Evolutionary conservation across 2,113 vertebrate genomes (phyloP), one percentile per base, ranked within the genome.

Genomic region (Lophura nycthemera): DNA sequence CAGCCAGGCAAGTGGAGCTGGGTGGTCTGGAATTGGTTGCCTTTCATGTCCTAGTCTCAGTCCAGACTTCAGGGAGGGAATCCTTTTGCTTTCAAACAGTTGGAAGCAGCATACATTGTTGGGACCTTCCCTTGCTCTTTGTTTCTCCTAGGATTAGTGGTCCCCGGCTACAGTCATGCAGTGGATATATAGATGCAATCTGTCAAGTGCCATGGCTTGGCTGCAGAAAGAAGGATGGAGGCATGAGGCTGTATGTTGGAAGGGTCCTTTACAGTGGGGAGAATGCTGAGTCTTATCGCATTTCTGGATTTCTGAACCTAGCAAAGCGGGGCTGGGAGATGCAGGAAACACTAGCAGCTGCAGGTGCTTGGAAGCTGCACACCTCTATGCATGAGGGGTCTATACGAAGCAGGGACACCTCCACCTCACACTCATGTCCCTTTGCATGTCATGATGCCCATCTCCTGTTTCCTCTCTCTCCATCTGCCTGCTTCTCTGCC

Each of bases 161-260:
- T 32, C 9, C 6, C 16, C 4, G 15, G 2, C 3, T 52, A 17
- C 45, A 36, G 9, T 47, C 29, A 20, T 19, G 10, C 27, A 66
- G 6, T 12, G 19, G 10, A 4, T 8, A 17, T 17, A n/a, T 6
- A 9, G 6, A 52, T 24, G 15, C 50, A 61, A 3, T 0, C 0
- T 17, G 43, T 27, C 47, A 27, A 65, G 12, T 29, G 65, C 21
- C 20, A 6, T 29, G n/a, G 13, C 13, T 63, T 75, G 43, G 17
- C 36, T 80, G 20, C 29, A 6, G 9, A 20, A 22, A 32, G 8
- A 85, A 50, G 21, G 43, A 47, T 6, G 15, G 32, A 85, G 6
- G 1, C 74, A 50, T 2, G 2, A 63, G 8, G 2, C 0, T 50
- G 30, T 54, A 45, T 12, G 29, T 3, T 59, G 42, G 18, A 72